phyloP scores from a whole-genome alignment of 2,113 vertebrate genomes.

The Podilymbus podiceps region DNA sequence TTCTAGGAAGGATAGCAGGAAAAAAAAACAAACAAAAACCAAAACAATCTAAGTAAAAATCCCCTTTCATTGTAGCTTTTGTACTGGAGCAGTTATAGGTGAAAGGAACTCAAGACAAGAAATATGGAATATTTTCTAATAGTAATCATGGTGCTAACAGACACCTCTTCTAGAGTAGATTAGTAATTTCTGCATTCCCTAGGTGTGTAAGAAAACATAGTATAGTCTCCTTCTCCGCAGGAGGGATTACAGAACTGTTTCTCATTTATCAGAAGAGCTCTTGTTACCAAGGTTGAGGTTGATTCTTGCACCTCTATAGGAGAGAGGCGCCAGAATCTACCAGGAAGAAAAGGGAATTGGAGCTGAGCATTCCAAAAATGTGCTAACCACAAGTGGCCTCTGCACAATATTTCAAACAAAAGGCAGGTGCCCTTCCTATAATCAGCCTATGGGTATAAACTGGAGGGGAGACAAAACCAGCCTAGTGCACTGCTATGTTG shows the following conservation, averaged over 20 bases:
- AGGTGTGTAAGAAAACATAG: not conserved
- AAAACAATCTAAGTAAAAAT: not conserved
- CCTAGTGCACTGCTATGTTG: not conserved
- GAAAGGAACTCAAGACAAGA: not conserved
- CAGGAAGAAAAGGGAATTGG: not conserved
- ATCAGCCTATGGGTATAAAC: not conserved
- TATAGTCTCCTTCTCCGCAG: not conserved
- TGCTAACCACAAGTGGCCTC: not conserved
- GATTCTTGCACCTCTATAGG: not conserved
- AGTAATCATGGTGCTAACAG: not conserved
- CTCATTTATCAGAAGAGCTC: not conserved
- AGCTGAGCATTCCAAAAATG: not conserved
- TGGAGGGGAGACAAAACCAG: accelerated
- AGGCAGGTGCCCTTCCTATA: not conserved
- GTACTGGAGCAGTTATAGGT: not conserved
- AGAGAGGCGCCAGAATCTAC: not conserved
- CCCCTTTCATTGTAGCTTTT: not conserved
- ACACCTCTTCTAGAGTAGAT: not conserved
- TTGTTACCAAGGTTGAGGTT: not conserved
- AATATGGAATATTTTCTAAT: not conserved
- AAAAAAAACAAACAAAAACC: not conserved
- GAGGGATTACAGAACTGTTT: not conserved
- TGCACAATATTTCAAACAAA: not conserved
- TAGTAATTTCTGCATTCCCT: not conserved
- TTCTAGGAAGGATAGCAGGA: not conserved